Evolutionary conservation across 1,140 invertebrate species (phyloP).

Genomic region (Drosophila navojoa): DNA sequence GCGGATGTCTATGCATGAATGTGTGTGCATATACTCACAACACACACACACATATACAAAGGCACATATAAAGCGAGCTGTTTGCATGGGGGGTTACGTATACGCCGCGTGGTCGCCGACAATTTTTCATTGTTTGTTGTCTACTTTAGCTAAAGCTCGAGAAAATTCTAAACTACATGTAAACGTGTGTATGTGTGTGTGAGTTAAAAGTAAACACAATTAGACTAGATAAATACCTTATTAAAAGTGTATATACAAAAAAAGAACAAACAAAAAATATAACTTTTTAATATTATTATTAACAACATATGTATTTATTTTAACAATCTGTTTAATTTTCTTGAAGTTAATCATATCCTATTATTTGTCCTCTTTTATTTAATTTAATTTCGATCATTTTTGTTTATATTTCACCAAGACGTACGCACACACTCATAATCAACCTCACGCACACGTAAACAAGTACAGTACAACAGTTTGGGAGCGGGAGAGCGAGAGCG

Average conservation of each 20-base stretch:
- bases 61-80: slow-evolving; percentile 18
- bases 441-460: background rate
- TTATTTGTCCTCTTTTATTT: background rate
- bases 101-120: slow-evolving; percentile 73
- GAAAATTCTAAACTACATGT: slow-evolving; percentile 52
- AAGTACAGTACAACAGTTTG: background rate
- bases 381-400: slow-evolving; percentile 50
- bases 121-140: slow-evolving; percentile 23
- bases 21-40: background rate
- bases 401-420: slow-evolving; percentile 68
- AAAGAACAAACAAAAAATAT: too few species aligned
- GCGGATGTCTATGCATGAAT: too few species aligned
- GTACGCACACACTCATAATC: slow-evolving; percentile 1
- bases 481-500: slow-evolving; percentile 1
- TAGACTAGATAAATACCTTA: background rate
- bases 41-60: background rate
- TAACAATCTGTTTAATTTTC: too few species aligned
- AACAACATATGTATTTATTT: background rate
- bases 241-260: background rate
- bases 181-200: background rate
- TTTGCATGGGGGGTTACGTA: slow-evolving; percentile 67
- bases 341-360: background rate
- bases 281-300: background rate
- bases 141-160: slow-evolving; percentile 24
- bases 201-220: slow-evolving; percentile 8